These are phyloP conservation scores for Pollicipes pollicipes DNA, from an alignment of 1,140 invertebrate species.

Conservation along the genomic window DNA sequence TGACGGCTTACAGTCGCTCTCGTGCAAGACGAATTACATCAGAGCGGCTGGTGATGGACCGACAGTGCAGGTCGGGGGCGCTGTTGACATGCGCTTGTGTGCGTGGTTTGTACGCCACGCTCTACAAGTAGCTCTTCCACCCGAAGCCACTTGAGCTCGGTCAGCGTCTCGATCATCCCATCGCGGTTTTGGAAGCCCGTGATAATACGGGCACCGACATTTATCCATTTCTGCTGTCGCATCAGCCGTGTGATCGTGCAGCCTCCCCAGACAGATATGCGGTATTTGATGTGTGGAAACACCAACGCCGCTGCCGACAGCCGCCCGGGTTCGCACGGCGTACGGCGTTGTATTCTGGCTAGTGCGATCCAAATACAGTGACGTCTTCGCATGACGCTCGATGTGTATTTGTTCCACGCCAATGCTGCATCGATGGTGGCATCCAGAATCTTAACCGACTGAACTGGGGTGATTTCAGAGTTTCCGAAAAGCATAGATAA, in stretches of 20 bases:
- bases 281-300: background rate
- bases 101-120: background rate
- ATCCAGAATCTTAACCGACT: too few species aligned
- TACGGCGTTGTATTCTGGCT: background rate
- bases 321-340: background rate
- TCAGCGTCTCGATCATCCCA: background rate
- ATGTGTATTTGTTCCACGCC: background rate
- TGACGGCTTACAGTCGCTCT: too few species aligned
- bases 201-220: background rate
- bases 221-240: background rate
- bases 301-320: background rate
- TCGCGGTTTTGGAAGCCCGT: background rate
- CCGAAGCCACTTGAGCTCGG: background rate
- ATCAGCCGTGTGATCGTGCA: background rate
- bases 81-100: background rate
- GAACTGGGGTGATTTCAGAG: too few species aligned
- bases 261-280: background rate
- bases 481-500: too few species aligned
- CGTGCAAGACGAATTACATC: too few species aligned
- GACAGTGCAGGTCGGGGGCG: background rate
- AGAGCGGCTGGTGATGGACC: background rate
- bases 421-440: too few species aligned
- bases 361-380: background rate
- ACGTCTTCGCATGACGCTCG: background rate
- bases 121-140: background rate